Conservation (phyloP, 2,113 vertebrate species). For the Scortum barcoo region DNA sequence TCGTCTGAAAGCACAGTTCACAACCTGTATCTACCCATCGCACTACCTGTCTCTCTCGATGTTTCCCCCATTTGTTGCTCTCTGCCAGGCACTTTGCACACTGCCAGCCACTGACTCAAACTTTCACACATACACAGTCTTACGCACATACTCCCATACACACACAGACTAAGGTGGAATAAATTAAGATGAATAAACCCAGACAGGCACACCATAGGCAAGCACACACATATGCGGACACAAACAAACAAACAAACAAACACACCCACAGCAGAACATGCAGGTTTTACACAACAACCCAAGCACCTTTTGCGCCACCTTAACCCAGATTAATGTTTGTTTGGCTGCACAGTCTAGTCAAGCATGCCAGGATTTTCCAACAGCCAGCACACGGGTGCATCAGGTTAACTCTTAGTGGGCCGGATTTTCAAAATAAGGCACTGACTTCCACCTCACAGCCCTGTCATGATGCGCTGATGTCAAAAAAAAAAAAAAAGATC, state of each 20-base stretch:
- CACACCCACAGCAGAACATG: neutral
- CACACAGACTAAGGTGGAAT: conserved; percentile 9
- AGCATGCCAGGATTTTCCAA: conserved; percentile 46
- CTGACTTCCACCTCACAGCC: conserved; percentile 6
- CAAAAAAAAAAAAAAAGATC: neutral
- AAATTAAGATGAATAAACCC: conserved; percentile 43
- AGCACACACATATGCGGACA: neutral
- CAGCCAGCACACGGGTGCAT: conserved; percentile 39
- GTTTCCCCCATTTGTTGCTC: conserved; percentile 53
- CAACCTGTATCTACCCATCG: conserved; percentile 34
- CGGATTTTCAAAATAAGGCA: conserved; percentile 26
- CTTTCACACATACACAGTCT: conserved; percentile 29
- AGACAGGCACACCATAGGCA: conserved; percentile 15
- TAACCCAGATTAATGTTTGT: conserved; percentile 48
- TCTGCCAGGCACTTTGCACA: conserved; percentile 46
- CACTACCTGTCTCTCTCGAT: conserved; percentile 52
- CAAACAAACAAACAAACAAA: neutral
- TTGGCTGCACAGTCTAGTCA: conserved; percentile 46
- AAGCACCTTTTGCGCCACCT: conserved; percentile 34
- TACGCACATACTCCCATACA: conserved; percentile 15
- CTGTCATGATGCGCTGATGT: neutral
- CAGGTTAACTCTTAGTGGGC: conserved; percentile 26
- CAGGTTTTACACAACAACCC: conserved; percentile 18
- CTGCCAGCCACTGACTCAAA: conserved; percentile 56
- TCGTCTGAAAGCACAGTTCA: conserved; percentile 50